Conservation (phyloP, 1,140 invertebrate genomes). For the Spodoptera frugiperda region DNA sequence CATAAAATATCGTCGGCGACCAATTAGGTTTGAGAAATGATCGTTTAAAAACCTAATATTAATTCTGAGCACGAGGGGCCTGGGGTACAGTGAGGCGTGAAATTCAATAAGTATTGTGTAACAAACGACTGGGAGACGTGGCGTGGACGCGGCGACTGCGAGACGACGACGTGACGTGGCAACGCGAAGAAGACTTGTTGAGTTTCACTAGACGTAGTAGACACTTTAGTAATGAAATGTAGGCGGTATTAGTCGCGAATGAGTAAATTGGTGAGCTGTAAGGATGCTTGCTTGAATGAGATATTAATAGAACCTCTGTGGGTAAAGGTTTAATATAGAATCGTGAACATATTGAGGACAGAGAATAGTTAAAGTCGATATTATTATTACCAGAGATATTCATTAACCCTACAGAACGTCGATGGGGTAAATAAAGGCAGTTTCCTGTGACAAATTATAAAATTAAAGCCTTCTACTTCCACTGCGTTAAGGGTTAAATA, state of each 20-base stretch:
- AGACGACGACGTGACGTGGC: constrained; percentile 21
- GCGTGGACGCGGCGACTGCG: constrained; percentile 12
- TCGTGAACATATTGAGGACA: background rate
- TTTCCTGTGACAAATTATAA: constrained; percentile 78
- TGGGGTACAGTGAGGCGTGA: constrained; percentile 63
- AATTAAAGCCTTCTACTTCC: constrained; percentile 61
- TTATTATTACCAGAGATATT: too few species aligned
- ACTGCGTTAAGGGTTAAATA: constrained; percentile 40
- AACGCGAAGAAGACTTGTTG: constrained; percentile 32
- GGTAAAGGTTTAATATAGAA: constrained; percentile 16
- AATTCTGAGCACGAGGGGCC: constrained; percentile 63
- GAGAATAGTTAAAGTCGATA: too few species aligned
- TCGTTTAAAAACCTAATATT: constrained; percentile 64
- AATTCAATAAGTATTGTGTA: constrained; percentile 73
- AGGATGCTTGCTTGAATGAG: constrained; percentile 6
- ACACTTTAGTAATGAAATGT: constrained; percentile 37
- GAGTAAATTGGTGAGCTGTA: constrained; percentile 22
- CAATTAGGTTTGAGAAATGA: constrained; percentile 51
- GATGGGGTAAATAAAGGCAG: constrained; percentile 71
- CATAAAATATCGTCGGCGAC: background rate
- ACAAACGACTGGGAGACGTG: constrained; percentile 54
- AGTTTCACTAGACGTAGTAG: constrained; percentile 25
- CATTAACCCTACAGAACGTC: constrained; percentile 60
- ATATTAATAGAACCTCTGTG: constrained; percentile 12
- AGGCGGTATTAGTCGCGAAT: constrained; percentile 8